Evolutionary conservation across 1,140 invertebrate genomes (phyloP).

Genomic region (Nixonia krombeini): DNA sequence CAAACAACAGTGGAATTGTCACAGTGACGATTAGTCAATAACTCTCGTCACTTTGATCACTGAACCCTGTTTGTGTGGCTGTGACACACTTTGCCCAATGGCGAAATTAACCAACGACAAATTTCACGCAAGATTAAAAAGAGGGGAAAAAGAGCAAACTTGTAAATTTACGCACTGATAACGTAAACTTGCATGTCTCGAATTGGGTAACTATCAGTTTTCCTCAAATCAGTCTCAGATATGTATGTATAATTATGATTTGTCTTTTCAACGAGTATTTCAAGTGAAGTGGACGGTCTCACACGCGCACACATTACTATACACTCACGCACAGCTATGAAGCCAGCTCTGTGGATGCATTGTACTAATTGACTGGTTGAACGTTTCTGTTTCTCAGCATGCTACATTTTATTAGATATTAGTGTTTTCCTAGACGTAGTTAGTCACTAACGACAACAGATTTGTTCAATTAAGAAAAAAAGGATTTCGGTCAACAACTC

Average conservation of each 20-base stretch:
- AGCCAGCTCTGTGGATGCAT: constrained; percentile 54
- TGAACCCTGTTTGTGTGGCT: constrained; percentile 26
- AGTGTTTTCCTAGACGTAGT: constrained; percentile 19
- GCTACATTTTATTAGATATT: constrained; percentile 29
- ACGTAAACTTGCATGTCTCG: too few species aligned
- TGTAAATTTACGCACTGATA: not conserved
- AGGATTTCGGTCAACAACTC: too few species aligned
- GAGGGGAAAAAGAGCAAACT: constrained; percentile 10
- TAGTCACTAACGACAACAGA: too few species aligned
- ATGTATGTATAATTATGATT: constrained; percentile 12
- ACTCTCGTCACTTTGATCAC: constrained; percentile 39
- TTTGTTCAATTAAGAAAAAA: too few species aligned
- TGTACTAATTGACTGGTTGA: constrained; percentile 62
- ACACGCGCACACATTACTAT: constrained; percentile 33
- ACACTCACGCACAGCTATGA: constrained; percentile 48
- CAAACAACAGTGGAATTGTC: constrained; percentile 45
- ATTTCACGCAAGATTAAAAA: constrained; percentile 8
- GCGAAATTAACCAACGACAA: constrained; percentile 8
- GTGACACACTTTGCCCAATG: constrained; percentile 27
- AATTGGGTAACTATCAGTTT: not conserved
- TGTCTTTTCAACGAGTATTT: not conserved
- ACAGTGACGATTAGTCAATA: constrained; percentile 37
- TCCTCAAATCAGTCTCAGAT: constrained; percentile 1
- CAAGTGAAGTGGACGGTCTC: constrained; percentile 43
- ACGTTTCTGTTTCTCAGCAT: constrained; percentile 56